Percentiles rank a stretch among this genome's conserved stretches.
Conservation (phyloP, 2,113 vertebrate species). For the Dasyurus viverrinus region DNA sequence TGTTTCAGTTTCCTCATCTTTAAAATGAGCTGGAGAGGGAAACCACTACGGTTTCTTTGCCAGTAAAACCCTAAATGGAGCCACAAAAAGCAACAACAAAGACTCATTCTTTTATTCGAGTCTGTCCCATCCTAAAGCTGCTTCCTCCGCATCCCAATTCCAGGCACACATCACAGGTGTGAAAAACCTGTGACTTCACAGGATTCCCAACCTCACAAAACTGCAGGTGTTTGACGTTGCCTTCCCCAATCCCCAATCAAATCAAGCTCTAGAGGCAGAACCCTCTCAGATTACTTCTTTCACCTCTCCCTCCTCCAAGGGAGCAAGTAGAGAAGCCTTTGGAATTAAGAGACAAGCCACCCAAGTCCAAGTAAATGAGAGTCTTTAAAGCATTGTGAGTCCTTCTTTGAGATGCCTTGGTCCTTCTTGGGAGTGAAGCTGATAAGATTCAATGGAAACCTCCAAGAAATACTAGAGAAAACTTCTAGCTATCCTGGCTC, state of each 20-base stretch:
- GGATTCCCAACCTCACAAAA: neutral
- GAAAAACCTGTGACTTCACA: neutral
- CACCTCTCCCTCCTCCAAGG: neutral
- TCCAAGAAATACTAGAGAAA: neutral
- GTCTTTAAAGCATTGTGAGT: neutral
- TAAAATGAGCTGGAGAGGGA: neutral
- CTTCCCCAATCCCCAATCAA: neutral
- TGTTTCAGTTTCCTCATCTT: neutral
- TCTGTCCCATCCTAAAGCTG: neutral
- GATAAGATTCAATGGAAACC: conserved; percentile 37
- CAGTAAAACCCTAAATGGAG: neutral
- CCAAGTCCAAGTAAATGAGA: neutral
- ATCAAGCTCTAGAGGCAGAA: neutral
- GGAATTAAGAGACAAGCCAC: neutral
- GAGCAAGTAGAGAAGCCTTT: conserved; percentile 9
- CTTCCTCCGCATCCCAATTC: neutral
- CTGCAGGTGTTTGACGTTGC: neutral
- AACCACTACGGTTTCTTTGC: neutral
- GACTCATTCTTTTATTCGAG: neutral
- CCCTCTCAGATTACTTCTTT: neutral
- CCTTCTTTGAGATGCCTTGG: neutral
- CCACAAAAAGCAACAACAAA: neutral
- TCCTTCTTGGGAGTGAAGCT: neutral
- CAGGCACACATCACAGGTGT: too few relatives aligned
- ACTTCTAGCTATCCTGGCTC: neutral